Evolutionary conservation across 2,888 invertebrate species (phyloP).

Genomic region (Hydropsyche betteni): DNA sequence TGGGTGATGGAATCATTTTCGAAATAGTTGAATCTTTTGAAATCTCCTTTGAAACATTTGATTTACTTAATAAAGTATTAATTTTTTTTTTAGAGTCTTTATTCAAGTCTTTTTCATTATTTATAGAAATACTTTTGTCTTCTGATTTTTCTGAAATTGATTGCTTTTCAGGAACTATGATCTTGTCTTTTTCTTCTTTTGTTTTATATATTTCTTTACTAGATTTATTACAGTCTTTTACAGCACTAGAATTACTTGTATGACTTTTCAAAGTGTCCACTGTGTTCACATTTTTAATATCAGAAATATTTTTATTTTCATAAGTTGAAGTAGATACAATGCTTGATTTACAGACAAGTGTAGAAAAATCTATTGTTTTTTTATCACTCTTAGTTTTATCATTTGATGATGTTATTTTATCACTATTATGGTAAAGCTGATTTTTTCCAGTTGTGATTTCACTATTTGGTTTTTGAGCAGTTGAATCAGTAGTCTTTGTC

Average conservation of each 20-base stretch:
- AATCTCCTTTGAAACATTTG: background rate
- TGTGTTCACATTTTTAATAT: background rate
- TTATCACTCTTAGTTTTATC: slow-evolving; percentile 8
- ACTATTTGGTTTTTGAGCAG: background rate
- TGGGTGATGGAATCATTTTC: background rate
- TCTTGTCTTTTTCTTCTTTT: background rate
- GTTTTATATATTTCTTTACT: background rate
- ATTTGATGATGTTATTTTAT: background rate
- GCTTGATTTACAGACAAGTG: slow-evolving; percentile 35
- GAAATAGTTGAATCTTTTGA: background rate
- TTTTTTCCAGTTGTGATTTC: background rate
- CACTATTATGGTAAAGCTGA: background rate
- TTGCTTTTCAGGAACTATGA: background rate
- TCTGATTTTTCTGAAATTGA: background rate
- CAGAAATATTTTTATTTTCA: slow-evolving; percentile 31
- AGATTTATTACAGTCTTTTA: background rate
- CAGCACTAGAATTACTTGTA: background rate
- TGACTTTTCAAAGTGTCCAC: too few species aligned
- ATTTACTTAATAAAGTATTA: background rate
- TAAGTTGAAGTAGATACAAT: slow-evolving; percentile 32
- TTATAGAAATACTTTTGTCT: background rate
- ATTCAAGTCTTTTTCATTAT: background rate
- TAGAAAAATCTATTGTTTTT: slow-evolving; percentile 26
- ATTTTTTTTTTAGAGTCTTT: background rate
- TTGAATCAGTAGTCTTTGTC: background rate